These are phyloP conservation scores for Cyanoliseus patagonus DNA, from an alignment of 2,113 vertebrate species.

Conservation along the genomic window DNA sequence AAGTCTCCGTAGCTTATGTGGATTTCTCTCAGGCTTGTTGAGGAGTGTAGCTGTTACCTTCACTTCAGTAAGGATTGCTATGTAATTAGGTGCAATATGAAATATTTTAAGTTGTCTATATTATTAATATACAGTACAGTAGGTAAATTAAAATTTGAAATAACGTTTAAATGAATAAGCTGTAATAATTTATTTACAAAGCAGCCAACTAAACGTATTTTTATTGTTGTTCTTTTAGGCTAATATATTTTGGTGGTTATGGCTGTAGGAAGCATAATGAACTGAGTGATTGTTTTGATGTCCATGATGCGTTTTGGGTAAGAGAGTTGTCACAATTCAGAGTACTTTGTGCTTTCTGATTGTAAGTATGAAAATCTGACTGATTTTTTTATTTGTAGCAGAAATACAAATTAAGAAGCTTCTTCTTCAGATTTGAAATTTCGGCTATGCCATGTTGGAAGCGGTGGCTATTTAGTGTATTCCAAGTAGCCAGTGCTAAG, in stretches of 20 bases:
- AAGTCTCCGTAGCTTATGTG: background rate
- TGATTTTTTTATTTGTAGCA: background rate
- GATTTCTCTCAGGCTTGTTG: background rate
- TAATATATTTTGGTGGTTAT: constrained; percentile 95
- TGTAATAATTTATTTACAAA: background rate
- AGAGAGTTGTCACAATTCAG: constrained; percentile 33
- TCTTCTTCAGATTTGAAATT: background rate
- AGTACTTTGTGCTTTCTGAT: background rate
- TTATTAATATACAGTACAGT: background rate
- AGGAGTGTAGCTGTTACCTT: background rate
- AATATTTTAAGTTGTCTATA: background rate
- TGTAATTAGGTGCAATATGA: background rate
- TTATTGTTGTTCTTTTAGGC: constrained; percentile 69
- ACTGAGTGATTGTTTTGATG: constrained; percentile 85
- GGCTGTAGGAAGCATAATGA: constrained; percentile 87
- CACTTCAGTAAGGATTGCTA: background rate
- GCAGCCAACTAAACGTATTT: background rate
- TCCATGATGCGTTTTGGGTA: constrained; percentile 95
- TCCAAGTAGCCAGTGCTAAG: background rate
- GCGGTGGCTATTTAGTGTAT: background rate
- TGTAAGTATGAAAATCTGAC: background rate
- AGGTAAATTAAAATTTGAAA: background rate
- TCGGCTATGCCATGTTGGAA: background rate
- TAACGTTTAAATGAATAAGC: background rate
- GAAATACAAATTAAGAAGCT: background rate